Base-by-base conservation (phyloP, 2,888 invertebrate species). In the Cryptus armator region DNA sequence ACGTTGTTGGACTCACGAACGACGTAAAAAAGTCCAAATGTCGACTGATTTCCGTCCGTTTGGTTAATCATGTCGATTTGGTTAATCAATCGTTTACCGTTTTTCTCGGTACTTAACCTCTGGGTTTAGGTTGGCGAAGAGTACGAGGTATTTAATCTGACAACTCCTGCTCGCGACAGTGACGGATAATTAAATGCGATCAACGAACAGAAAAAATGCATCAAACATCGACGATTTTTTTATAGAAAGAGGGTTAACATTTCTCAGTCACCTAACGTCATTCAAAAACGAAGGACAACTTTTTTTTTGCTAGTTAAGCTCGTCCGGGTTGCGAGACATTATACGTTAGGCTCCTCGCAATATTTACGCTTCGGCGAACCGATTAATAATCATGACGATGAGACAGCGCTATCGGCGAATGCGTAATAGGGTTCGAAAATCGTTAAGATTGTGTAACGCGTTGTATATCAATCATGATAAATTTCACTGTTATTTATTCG, bases 61-160 rank as follows among this genome's bases (percentile, higher is more conserved):
- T 71, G 37, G 76, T 67, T 43, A 71, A 76, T 82, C 71, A 77
- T 24, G 19, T 37, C 44, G 66, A 82, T 67, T 72, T n/a, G n/a
- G n/a, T n/a, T n/a, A n/a, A n/a, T n/a, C n/a, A 72, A 82, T 72
- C 72, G 67, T 77, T 56, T 48, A 53, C 56, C 56, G 16, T 44
- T 68, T 64, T 48, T 37, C 16, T 16, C 48, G 19, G 48, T 56
- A 24, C 24, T 2, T 24, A 77, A 83, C 67, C 44, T 62, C 53
- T 14, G 62, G 43, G 48, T 68, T 74, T 37, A 78, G 19, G 19
- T 16, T 66, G 32, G 43, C 53, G 43, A 48, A 24, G 51, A 24
- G 56, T 37, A 7, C 48, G 71, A 67, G 53, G 9, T 19, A 19
- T 44, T 71, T 9, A 37, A 46, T 62, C 24, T n/a, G 12, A n/a